Conservation (phyloP, 2,888 invertebrate species). For the Thelaira solivaga region DNA sequence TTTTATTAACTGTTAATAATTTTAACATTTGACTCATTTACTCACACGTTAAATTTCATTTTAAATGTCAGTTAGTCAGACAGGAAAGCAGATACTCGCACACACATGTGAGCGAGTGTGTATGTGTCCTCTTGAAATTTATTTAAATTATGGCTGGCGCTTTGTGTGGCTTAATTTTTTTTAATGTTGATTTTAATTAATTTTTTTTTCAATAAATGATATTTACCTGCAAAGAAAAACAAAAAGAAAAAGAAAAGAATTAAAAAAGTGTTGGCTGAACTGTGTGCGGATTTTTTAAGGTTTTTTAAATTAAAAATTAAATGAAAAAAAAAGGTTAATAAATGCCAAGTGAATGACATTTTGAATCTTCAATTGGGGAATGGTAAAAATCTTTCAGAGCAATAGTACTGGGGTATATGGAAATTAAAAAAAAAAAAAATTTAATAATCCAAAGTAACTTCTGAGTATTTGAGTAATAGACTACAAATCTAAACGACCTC, state of each 20-base stretch:
- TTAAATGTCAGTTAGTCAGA: conserved; percentile 22
- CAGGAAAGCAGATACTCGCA: no score
- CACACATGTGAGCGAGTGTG: no score
- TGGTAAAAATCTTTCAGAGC: no score
- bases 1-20: conserved; percentile 27
- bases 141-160: background rate
- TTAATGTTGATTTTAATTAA: background rate
- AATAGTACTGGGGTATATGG: no score
- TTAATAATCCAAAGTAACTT: no score
- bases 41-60: background rate
- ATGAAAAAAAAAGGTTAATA: no score
- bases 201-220: no score
- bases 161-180: background rate
- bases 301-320: background rate
- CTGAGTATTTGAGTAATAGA: no score
- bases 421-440: no score
- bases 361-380: no score
- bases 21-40: conserved; percentile 1
- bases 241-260: background rate
- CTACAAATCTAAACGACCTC: no score
- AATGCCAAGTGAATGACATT: no score
- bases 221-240: conserved; percentile 70
- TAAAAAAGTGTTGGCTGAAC: background rate
- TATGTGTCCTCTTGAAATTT: background rate
- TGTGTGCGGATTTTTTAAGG: background rate